A percentile compares a stretch with the other conserved stretches of the same genome.
These are phyloP conservation scores for Elegia similella DNA, from an alignment of 2,888 invertebrate species.

Conservation along the genomic window DNA sequence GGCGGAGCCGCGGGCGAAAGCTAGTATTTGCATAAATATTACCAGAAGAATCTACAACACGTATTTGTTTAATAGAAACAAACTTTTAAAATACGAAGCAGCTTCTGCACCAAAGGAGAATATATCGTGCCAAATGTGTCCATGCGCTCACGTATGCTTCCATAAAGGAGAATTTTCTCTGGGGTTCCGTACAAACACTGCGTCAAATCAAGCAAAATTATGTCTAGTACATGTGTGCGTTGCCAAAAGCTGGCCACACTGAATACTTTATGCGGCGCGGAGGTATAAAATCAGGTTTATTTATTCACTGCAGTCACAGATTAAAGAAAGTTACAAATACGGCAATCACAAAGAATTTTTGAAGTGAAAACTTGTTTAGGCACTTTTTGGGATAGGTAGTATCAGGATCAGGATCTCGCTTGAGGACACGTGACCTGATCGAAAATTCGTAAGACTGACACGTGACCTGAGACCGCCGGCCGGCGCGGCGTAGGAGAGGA, in stretches of 20 bases:
- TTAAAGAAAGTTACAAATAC: neutral
- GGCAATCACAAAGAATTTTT: no score
- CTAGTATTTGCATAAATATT: no score
- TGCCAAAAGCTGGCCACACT: conserved; percentile 22
- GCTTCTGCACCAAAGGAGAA: neutral
- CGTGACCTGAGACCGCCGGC: no score
- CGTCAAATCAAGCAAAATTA: conserved; percentile 13
- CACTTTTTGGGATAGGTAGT: no score
- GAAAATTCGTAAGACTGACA: no score
- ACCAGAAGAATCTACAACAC: no score
- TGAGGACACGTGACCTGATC: no score
- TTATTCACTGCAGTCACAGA: conserved; percentile 35
- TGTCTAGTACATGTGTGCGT: conserved; percentile 12
- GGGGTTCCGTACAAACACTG: conserved; percentile 12
- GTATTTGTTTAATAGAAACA: neutral
- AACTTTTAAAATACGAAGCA: neutral
- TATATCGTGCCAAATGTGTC: conserved; percentile 10
- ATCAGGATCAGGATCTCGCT: no score
- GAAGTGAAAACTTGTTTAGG: no score
- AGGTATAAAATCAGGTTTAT: conserved; percentile 35
- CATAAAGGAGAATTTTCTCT: neutral
- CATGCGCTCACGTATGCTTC: conserved; percentile 7
- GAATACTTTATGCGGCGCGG: conserved; percentile 34
- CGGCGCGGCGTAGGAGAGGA: no score
- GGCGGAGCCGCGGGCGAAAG: no score